Conservation (phyloP, 2,113 vertebrate species). For the Solenodon paradoxus region DNA sequence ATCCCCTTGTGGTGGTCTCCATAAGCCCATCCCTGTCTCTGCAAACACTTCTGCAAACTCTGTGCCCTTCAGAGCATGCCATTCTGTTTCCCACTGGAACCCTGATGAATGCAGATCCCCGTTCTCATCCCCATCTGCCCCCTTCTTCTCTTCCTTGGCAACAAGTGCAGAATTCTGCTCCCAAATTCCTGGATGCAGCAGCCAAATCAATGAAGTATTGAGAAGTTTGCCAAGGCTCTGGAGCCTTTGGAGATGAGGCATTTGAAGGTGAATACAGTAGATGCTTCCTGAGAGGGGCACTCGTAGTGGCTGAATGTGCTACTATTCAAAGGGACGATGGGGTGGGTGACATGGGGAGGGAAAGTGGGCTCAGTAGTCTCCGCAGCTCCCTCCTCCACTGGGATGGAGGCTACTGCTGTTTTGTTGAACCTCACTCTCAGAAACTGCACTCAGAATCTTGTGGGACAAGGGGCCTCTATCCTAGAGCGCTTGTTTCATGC, state of each 20-base stretch:
- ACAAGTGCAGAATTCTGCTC: background rate
- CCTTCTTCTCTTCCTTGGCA: background rate
- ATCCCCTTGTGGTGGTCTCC: background rate
- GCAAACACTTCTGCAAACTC: background rate
- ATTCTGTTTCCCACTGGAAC: background rate
- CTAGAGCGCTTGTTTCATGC: background rate
- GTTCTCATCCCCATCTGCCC: background rate
- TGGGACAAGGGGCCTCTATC: background rate
- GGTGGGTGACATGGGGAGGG: too few species aligned
- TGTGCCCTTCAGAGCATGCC: background rate
- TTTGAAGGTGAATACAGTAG: background rate
- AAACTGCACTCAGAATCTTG: background rate
- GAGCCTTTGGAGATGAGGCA: background rate
- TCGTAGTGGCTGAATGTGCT: background rate
- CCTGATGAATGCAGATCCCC: background rate
- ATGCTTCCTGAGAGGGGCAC: background rate
- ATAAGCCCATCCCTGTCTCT: background rate
- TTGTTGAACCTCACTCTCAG: background rate
- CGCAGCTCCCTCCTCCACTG: background rate
- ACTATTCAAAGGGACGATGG: background rate
- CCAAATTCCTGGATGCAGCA: background rate
- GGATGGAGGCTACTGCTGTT: background rate
- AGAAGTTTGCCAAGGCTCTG: background rate
- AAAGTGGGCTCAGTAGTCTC: background rate
- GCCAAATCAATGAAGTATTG: background rate